phyloP scores from a whole-genome alignment of 2,797 vertebrate species.

The Chrosomus eos region DNA sequence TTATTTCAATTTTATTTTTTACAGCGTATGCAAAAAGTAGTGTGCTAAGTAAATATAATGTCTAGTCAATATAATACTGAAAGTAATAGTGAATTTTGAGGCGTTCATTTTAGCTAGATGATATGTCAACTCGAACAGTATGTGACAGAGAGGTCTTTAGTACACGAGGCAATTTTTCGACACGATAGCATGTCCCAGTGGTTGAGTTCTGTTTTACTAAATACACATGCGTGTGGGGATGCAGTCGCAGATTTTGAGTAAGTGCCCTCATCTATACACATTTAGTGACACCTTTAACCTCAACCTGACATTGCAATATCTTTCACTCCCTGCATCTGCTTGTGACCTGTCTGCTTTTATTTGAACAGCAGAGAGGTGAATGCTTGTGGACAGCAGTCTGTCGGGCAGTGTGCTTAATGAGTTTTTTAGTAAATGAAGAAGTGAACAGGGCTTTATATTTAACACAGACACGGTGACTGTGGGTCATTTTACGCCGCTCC shows the following conservation, averaged over 20 bases:
- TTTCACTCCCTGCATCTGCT: neutral
- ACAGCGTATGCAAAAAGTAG: neutral
- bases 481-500: constrained; percentile 50
- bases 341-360: constrained; percentile 32
- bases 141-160: neutral
- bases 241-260: neutral
- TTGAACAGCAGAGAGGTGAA: neutral
- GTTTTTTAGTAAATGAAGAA: constrained; percentile 40
- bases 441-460: constrained; percentile 41
- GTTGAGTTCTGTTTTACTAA: neutral
- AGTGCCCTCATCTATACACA: constrained; percentile 23
- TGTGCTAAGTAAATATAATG: neutral
- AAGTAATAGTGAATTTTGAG: neutral
- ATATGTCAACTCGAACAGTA: neutral
- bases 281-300: constrained; percentile 35
- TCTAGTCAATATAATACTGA: neutral
- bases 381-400: constrained; percentile 23
- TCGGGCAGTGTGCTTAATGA: constrained; percentile 39
- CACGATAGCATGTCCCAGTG: neutral
- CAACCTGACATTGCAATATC: constrained; percentile 7
- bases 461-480: constrained; percentile 17
- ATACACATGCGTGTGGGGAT: neutral
- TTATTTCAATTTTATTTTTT: neutral
- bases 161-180: neutral
- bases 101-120: neutral